Evolutionary conservation across 2,113 vertebrate species (phyloP).

Genomic region (Hippocampus comes): DNA sequence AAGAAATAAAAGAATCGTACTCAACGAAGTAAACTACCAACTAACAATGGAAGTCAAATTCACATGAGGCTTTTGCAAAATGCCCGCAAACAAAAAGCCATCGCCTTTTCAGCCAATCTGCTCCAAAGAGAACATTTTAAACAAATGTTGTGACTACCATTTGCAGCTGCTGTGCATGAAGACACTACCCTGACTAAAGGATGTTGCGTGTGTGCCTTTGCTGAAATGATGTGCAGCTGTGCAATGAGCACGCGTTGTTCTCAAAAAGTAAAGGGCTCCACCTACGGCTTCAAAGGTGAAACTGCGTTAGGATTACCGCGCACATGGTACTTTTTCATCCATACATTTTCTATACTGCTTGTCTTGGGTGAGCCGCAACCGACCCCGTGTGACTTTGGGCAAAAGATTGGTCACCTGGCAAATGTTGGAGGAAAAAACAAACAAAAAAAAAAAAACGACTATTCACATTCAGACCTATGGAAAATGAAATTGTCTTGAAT

Average conservation of each 20-base stretch:
- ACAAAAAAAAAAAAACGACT: too few species aligned
- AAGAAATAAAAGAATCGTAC: not conserved
- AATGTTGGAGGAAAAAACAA: not conserved
- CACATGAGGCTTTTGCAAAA: not conserved
- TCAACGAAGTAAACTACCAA: not conserved
- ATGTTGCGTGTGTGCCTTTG: constrained; percentile 23
- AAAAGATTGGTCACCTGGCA: not conserved
- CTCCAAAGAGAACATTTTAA: not conserved
- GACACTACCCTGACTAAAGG: not conserved
- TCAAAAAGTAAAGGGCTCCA: constrained; percentile 47
- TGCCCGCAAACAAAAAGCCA: not conserved
- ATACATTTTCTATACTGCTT: not conserved
- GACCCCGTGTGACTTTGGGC: too few species aligned
- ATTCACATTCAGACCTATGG: not conserved
- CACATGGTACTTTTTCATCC: not conserved
- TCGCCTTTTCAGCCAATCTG: not conserved
- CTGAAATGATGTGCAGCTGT: constrained; percentile 43
- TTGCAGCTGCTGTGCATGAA: constrained; percentile 10
- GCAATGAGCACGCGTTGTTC: not conserved
- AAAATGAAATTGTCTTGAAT: not conserved
- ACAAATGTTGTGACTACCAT: not conserved
- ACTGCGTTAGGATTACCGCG: constrained; percentile 9
- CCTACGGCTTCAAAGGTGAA: constrained; percentile 25
- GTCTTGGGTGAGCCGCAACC: not conserved
- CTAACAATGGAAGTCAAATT: not conserved